Percentiles rank a stretch among this genome's conserved stretches.
Evolutionary conservation across 2,113 vertebrate species (phyloP).

Genomic region (Chaenocephalus aceratus): DNA sequence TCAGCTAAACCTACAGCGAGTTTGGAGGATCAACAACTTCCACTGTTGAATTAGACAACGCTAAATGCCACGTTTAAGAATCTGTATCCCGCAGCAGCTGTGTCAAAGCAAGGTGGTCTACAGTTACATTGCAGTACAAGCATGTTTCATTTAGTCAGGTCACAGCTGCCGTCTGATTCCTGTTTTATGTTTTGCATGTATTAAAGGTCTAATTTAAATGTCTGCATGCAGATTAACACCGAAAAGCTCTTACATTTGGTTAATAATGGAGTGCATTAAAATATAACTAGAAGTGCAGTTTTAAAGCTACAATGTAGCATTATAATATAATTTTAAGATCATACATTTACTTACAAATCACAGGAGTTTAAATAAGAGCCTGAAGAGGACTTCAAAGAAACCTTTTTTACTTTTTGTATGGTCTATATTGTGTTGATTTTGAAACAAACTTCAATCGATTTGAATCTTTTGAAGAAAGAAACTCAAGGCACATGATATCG

Average conservation of each 20-base stretch:
- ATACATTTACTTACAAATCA: neutral
- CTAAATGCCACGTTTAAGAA: neutral
- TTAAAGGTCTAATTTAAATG: neutral
- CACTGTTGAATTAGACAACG: neutral
- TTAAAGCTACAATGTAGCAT: neutral
- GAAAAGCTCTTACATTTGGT: slow-evolving; percentile 2
- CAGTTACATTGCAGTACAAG: neutral
- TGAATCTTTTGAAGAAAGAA: slow-evolving; percentile 52
- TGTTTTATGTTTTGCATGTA: neutral
- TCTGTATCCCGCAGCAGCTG: neutral
- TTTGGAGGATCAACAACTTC: slow-evolving; percentile 1
- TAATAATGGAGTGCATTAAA: neutral
- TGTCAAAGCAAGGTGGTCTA: neutral
- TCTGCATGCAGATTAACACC: neutral
- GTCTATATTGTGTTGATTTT: neutral
- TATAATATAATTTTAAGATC: neutral
- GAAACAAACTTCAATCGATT: neutral
- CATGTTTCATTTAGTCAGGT: neutral
- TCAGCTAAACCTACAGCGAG: neutral
- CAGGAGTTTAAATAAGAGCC: neutral
- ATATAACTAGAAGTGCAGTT: neutral
- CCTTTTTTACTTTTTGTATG: neutral
- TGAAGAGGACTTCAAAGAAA: neutral
- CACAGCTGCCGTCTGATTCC: neutral
- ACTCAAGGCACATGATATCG: slow-evolving; percentile 60